Conservation (phyloP, 2,113 vertebrate species). For the Cheilinus undulatus region DNA sequence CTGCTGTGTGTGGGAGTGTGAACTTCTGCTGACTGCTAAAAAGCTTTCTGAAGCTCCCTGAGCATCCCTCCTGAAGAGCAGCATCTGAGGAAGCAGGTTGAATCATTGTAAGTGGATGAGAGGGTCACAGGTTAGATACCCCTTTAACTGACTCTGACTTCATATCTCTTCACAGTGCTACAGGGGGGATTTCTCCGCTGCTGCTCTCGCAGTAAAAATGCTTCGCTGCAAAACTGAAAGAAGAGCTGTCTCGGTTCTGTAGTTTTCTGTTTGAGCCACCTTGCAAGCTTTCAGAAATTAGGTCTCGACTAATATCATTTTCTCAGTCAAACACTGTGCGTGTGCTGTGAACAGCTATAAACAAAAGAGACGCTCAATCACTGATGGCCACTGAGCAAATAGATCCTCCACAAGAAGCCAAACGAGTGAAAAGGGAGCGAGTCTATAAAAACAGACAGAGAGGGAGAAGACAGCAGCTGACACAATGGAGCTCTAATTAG, state of each 20-base stretch:
- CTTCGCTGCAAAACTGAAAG: not conserved
- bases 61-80: constrained; percentile 29
- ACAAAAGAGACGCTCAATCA: constrained; percentile 45
- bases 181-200: not conserved
- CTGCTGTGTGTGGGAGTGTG: constrained; percentile 52
- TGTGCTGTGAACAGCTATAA: not conserved
- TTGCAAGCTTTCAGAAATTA: not conserved
- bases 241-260: too few species aligned
- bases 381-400: constrained; percentile 41
- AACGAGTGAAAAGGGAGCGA: constrained; percentile 19
- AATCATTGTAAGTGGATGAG: constrained; percentile 13
- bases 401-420: constrained; percentile 21
- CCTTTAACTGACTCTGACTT: constrained; percentile 8
- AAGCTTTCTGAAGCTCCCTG: constrained; percentile 43
- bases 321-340: constrained; percentile 8
- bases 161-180: not conserved
- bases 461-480: constrained; percentile 32
- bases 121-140: constrained; percentile 7
- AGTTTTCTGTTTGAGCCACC: not conserved
- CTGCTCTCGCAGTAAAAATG: not conserved
- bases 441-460: not conserved
- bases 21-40: constrained; percentile 61
- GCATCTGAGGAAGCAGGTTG: not conserved
- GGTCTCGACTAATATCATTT: constrained; percentile 8
- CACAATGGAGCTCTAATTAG: constrained; percentile 65